Base-by-base conservation (phyloP, 2,797 vertebrate species). In the Manis pentadactyla region DNA sequence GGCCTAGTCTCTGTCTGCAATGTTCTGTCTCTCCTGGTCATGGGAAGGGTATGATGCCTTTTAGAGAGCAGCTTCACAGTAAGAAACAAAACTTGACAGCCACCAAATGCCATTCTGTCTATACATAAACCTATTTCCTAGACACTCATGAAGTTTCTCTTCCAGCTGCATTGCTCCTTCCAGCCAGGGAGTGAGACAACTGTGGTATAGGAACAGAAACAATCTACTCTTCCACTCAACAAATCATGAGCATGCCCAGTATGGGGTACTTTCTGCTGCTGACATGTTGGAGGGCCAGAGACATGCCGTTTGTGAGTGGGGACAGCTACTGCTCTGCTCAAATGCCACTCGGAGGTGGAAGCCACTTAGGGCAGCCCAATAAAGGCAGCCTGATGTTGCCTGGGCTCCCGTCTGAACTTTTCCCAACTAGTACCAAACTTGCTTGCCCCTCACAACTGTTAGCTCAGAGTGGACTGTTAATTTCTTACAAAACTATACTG, bases 401-500 rank as follows among this genome's bases (percentile, higher is more conserved):
- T 37, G n/a, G 55, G 69, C 68, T 69, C 61, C 27, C 13, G 27
- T 82, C 31, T 61, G 63, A 93, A 86, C 39, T 92, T 93, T 87
- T 53, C 53, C 63, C 49, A 85, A 31, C 51, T 68, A 63, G 68
- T 39, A 71, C 21, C 25, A 66, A 89, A 92, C 21, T 78, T 75
- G 4, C 19, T 55, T 75, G 31, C 31, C 55, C 27, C 53, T 93
- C 68, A 84, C 37, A 82, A 77, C 25, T 77, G 63, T 92, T 39
- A 93, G 61, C 75, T 51, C 83, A 77, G 7, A 94, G 46, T 34
- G 27, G 42, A 81, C 51, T 83, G 29, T 90, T 95, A 57, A 86
- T 96, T 87, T 95, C 53, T 93, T 90, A 73, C 31, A 83, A 81
- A 94, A 94, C 87, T 63, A 92, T 39, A 84, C 63, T 57, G 46